Percentiles rank a stretch among this genome's conserved stretches.
Conservation (phyloP, 2,888 invertebrate genomes). For the Hermodice carunculata region DNA sequence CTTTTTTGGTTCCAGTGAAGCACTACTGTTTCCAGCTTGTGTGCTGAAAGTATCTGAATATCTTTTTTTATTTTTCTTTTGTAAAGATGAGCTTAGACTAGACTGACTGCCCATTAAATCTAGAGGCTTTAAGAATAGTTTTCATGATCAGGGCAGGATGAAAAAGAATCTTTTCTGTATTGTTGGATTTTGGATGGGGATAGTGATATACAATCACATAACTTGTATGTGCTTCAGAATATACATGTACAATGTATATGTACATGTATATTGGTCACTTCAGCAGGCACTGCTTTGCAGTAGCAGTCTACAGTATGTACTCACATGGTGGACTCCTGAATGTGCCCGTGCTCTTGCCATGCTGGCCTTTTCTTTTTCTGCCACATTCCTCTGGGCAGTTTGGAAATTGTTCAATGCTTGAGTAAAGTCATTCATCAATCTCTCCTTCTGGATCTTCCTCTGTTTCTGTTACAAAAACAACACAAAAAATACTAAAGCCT, state of each 20-base stretch:
- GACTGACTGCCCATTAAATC: no score
- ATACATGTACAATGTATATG: not conserved
- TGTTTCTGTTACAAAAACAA: constrained; percentile 75
- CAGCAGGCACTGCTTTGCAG: constrained; percentile 19
- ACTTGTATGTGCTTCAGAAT: not conserved
- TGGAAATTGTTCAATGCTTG: constrained; percentile 89
- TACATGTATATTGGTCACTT: no score
- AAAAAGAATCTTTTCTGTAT: not conserved
- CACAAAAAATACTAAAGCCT: no score
- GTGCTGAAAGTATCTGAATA: no score
- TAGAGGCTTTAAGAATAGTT: no score
- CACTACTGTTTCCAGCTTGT: no score
- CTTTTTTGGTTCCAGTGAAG: no score
- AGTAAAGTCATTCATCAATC: constrained; percentile 93
- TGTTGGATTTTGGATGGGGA: not conserved
- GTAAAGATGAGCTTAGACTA: no score
- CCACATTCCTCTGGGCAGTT: constrained; percentile 84
- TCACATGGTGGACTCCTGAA: constrained; percentile 37
- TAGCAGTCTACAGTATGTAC: no score
- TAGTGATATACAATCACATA: not conserved
- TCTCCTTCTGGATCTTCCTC: constrained; percentile 87
- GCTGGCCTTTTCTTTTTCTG: constrained; percentile 91
- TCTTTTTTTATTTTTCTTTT: no score
- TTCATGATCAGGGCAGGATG: no score
- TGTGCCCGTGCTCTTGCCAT: constrained; percentile 74